A percentile compares a stretch with the other conserved stretches of the same genome.
Conservation (phyloP, 2,888 invertebrate genomes). For the Cephalotes varians region DNA sequence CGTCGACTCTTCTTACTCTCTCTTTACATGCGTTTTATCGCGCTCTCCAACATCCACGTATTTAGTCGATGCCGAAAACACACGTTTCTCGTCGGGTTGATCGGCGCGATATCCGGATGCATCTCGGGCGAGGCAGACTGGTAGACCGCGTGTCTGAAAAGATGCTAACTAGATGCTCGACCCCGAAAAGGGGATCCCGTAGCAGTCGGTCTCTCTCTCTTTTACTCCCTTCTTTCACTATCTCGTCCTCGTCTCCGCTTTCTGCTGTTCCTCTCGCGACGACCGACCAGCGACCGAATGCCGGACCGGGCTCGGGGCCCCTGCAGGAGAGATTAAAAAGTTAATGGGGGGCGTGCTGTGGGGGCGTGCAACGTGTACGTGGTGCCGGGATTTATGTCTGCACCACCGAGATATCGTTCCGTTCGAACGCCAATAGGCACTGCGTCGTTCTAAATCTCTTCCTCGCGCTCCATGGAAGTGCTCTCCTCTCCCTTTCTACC, state of each 20-base stretch:
- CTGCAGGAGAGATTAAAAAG: constrained; percentile 84
- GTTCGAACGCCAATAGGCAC: constrained; percentile 84
- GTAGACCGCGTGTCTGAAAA: constrained; percentile 78
- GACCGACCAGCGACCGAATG: constrained; percentile 57
- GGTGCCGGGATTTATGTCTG: constrained; percentile 86
- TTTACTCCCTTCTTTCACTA: constrained; percentile 57
- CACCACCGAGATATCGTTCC: constrained; percentile 85
- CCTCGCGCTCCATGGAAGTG: constrained; percentile 64
- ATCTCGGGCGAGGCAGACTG: constrained; percentile 61
- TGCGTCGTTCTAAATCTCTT: constrained; percentile 82
- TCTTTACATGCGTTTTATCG: constrained; percentile 2
- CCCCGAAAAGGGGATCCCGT: constrained; percentile 73
- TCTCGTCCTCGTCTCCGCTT: constrained; percentile 59
- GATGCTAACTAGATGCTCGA: constrained; percentile 77
- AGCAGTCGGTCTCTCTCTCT: constrained; percentile 53
- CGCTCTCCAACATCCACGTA: constrained; percentile 3
- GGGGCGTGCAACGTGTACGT: constrained; percentile 85
- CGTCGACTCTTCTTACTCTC: not conserved
- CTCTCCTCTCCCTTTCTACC: not conserved
- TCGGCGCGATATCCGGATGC: constrained; percentile 73
- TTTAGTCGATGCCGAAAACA: constrained; percentile 61
- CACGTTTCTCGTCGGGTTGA: constrained; percentile 62
- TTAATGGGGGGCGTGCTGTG: constrained; percentile 85
- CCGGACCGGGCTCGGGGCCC: constrained; percentile 58
- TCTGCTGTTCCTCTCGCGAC: constrained; percentile 63